These are phyloP conservation scores for Pangasianodon gigas DNA, from an alignment of 2,113 vertebrate species.

Conservation along the genomic window DNA sequence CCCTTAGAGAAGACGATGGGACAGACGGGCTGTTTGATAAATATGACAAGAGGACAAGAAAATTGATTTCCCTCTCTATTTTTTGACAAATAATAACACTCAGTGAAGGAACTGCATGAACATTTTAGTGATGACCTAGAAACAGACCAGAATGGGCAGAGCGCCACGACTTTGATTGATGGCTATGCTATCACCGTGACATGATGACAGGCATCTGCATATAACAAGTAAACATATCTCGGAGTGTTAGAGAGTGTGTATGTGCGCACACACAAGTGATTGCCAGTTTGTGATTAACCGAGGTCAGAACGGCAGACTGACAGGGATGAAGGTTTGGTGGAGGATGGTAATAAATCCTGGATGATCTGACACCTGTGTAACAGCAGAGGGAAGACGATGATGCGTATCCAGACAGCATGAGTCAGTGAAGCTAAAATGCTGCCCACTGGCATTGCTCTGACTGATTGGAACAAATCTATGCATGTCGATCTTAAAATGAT, in stretches of 20 bases:
- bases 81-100: slow-evolving; percentile 44
- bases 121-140: slow-evolving; percentile 34
- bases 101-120: slow-evolving; percentile 29
- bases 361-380: slow-evolving; percentile 34
- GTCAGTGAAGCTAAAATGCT: neutral
- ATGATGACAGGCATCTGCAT: slow-evolving; percentile 43
- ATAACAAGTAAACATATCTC: slow-evolving; percentile 20
- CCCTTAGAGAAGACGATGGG: neutral
- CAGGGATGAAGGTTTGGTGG: slow-evolving; percentile 41
- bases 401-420: neutral
- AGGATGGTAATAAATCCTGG: slow-evolving; percentile 36
- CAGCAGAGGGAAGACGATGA: neutral
- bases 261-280: neutral
- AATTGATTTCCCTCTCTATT: slow-evolving; percentile 34
- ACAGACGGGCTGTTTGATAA: slow-evolving; percentile 34
- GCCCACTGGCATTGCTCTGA: neutral
- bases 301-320: slow-evolving; percentile 59
- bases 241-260: slow-evolving; percentile 37
- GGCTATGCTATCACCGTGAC: slow-evolving; percentile 36
- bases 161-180: slow-evolving; percentile 46
- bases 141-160: slow-evolving; percentile 44
- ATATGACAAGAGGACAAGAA: slow-evolving; percentile 41
- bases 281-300: slow-evolving; percentile 54
- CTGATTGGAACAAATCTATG: slow-evolving; percentile 8
- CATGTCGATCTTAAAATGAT: neutral